Evolutionary conservation across 2,888 invertebrate genomes (phyloP), one percentile per base, ranked within the genome.

Genomic region (Parapristionchus giblindavisi): DNA sequence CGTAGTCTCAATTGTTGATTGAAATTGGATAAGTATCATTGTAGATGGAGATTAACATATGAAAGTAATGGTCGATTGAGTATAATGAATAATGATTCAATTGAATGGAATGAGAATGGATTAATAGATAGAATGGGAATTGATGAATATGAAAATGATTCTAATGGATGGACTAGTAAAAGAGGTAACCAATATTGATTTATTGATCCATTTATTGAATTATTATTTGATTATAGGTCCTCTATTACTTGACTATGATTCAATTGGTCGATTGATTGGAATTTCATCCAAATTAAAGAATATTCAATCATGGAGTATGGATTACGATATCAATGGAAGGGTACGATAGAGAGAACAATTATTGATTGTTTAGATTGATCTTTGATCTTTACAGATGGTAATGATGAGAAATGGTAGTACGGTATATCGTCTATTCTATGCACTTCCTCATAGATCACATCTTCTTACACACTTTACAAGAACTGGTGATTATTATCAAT

Each of bases 61-160:
- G 79, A 83, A 52, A 71, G 74, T 2, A 77, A 79, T 63, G 78
- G 78, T 17, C 75, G 80, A 36, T 48, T 78, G 8, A 77, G 75
- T 34, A 77, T 75, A 11, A 76, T 81, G 27, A 77, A 77, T 14
- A 80, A 80, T 76, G 54, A 70, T 32, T 65, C 74, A 14, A 75
- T 81, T 2, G 81, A 81, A 60, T 81, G 77, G 75, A 76, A 76
- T 66, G 63, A 75, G 24, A 79, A 81, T 43, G 81, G 83, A 71
- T 75, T 80, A 32, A 54, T 71, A 38, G 70, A 54, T 38, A 75
- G 58, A 8, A 78, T 76, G 52, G 75, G 76, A n/a, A 76, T 75
- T 38, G 36, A 75, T 4, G 61, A 76, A 8, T 82, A 80, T 52
- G 36, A 56, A 21, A 71, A 56, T 21, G 77, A 77, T 63, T 73